A percentile compares a stretch with the other conserved stretches of the same genome.
phyloP scores from a whole-genome alignment of 2,888 invertebrate species.

The Hartigia nigra region DNA sequence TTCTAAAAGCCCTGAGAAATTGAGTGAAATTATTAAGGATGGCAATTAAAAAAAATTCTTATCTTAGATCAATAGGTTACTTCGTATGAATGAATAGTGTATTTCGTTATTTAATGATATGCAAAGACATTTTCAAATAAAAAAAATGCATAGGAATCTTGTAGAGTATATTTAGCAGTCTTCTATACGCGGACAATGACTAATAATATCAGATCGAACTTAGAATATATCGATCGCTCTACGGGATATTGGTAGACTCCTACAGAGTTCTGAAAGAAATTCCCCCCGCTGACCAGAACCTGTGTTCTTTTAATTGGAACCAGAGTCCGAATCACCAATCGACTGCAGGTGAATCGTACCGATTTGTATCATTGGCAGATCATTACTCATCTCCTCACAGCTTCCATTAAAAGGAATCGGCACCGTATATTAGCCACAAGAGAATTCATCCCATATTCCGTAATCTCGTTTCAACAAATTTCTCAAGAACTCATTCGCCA shows the following conservation, averaged over 20 bases:
- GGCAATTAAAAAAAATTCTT: neutral
- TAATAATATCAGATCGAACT: slow-evolving; percentile 48
- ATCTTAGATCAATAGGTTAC: neutral
- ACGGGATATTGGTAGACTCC: slow-evolving; percentile 41
- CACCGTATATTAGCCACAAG: slow-evolving; percentile 31
- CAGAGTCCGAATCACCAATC: slow-evolving; percentile 57
- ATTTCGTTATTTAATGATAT: neutral
- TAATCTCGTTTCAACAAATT: neutral
- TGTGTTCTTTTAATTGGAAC: slow-evolving; percentile 63
- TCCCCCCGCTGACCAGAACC: slow-evolving; percentile 58
- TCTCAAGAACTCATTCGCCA: neutral
- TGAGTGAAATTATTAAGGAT: neutral
- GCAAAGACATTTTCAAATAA: neutral
- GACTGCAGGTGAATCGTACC: slow-evolving; percentile 61
- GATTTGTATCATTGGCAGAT: slow-evolving; percentile 62
- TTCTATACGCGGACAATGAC: slow-evolving; percentile 26
- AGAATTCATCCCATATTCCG: neutral
- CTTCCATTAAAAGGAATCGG: slow-evolving; percentile 48
- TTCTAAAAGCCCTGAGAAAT: neutral
- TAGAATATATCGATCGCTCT: slow-evolving; percentile 41
- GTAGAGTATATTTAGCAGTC: neutral
- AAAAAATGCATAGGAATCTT: neutral
- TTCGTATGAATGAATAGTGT: neutral
- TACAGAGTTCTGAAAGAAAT: slow-evolving; percentile 35
- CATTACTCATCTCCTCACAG: slow-evolving; percentile 56